phyloP scores from a whole-genome alignment of 2,797 vertebrate species.

The Manis javanica region DNA sequence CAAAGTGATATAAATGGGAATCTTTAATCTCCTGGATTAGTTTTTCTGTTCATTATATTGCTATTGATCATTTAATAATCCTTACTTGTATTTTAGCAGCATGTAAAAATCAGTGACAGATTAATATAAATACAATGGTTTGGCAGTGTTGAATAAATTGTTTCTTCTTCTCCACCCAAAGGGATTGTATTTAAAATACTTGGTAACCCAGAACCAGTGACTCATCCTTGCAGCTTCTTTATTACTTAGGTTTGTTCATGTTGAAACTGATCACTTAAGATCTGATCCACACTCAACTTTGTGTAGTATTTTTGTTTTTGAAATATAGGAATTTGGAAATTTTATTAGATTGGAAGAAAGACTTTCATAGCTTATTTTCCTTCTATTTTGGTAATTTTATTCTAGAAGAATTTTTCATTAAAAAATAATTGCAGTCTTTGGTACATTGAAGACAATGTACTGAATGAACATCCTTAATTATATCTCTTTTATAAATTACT shows the following conservation, averaged over 20 bases:
- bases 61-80: background rate
- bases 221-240: slow-evolving; percentile 39
- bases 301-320: slow-evolving; percentile 12
- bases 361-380: background rate
- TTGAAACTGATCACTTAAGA: background rate
- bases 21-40: background rate
- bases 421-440: slow-evolving; percentile 65
- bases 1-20: background rate
- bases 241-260: background rate
- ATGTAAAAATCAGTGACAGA: slow-evolving; percentile 51
- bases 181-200: slow-evolving; percentile 18
- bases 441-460: slow-evolving; percentile 57
- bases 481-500: slow-evolving; percentile 47
- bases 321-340: slow-evolving; percentile 20
- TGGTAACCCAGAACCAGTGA: slow-evolving; percentile 28
- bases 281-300: background rate
- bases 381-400: slow-evolving; percentile 58
- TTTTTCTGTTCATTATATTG: slow-evolving; percentile 5
- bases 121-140: slow-evolving; percentile 40
- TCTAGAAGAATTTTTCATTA: slow-evolving; percentile 52
- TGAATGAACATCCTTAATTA: slow-evolving; percentile 64
- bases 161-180: slow-evolving; percentile 2
- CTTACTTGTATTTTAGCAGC: background rate
- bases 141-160: slow-evolving; percentile 43
- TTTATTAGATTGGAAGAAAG: slow-evolving; percentile 25